A percentile compares a stretch with the other conserved stretches of the same genome.
These are phyloP conservation scores for Pyrocephalus nanus DNA, from an alignment of 2,797 vertebrate genomes.

Conservation along the genomic window DNA sequence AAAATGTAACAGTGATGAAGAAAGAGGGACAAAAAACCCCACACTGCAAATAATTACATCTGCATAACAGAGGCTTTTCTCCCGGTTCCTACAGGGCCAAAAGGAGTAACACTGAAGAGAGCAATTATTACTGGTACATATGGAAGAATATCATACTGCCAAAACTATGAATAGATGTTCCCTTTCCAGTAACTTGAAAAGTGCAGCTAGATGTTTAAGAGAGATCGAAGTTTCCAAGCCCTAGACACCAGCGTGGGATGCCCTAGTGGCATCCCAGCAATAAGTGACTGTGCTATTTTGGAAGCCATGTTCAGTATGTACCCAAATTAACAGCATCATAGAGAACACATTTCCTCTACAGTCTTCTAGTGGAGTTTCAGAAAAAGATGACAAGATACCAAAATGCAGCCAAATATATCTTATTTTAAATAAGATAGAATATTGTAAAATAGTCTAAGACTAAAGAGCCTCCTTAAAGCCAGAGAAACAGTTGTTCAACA, in stretches of 20 bases:
- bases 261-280: background rate
- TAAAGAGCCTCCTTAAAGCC: background rate
- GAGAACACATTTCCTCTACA: background rate
- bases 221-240: background rate
- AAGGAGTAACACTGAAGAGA: background rate
- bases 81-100: background rate
- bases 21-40: background rate
- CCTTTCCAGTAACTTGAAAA: conserved; percentile 20
- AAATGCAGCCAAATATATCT: background rate
- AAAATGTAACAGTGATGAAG: background rate
- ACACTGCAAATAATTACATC: background rate
- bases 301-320: background rate
- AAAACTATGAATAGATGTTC: conserved; percentile 52
- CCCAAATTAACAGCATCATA: background rate
- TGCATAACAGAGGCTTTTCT: background rate
- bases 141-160: background rate
- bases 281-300: conserved; percentile 14
- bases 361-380: background rate
- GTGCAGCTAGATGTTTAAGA: background rate
- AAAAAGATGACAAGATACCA: background rate
- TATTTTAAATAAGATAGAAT: background rate
- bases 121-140: background rate
- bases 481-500: background rate
- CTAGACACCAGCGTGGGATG: background rate
- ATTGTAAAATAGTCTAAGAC: background rate